Conservation (phyloP, 2,797 vertebrate species). For the Clarias platycephalus region DNA sequence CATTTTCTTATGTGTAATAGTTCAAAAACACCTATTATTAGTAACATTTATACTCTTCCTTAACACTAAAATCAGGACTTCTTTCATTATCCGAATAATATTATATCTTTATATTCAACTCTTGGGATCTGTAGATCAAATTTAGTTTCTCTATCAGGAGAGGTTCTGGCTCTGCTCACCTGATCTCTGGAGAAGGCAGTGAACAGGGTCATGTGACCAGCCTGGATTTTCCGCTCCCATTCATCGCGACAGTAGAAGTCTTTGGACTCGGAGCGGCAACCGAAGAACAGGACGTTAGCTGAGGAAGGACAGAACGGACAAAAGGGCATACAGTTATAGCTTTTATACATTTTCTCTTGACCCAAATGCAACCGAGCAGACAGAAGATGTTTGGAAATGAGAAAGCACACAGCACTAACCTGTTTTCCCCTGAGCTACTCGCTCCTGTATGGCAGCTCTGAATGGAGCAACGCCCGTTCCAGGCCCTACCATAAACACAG, state of each 20-base stretch:
- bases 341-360: neutral
- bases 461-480: constrained; percentile 96
- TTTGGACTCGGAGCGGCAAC: constrained; percentile 82
- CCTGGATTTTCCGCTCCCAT: constrained; percentile 78
- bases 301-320: neutral
- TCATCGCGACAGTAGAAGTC: constrained; percentile 88
- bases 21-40: neutral
- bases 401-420: constrained; percentile 60
- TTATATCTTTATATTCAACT: neutral
- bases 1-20: neutral
- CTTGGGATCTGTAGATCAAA: neutral
- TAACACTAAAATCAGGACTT: neutral
- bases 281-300: constrained; percentile 89
- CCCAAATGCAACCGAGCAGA: neutral
- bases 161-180: constrained; percentile 66
- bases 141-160: neutral
- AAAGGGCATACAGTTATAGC: no score
- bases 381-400: neutral
- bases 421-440: constrained; percentile 70
- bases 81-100: constrained; percentile 2
- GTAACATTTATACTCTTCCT: no score
- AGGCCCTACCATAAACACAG: constrained; percentile 90
- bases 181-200: constrained; percentile 95
- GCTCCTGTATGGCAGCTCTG: constrained; percentile 85
- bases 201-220: constrained; percentile 77